These are phyloP conservation scores for Sardinella longiceps DNA, from an alignment of 2,797 vertebrate genomes.

Conservation along the genomic window DNA sequence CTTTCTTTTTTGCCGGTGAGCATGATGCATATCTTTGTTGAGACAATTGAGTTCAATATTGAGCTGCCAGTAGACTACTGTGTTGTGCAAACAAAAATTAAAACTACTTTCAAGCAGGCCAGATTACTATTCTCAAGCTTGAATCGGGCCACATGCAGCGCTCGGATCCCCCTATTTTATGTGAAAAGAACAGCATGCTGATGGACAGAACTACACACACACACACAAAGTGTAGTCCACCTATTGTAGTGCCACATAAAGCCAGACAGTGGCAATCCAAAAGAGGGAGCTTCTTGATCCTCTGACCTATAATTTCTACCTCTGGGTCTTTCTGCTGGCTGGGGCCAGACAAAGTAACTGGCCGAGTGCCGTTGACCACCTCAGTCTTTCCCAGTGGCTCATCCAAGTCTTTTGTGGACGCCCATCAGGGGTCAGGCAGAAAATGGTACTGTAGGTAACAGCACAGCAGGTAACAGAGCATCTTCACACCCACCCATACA, in stretches of 20 bases:
- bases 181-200: too few relatives aligned
- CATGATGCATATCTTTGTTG: too few relatives aligned
- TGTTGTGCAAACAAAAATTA: too few relatives aligned
- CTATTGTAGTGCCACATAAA: constrained; percentile 21
- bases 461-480: background rate
- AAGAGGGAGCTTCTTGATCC: background rate
- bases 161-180: too few relatives aligned
- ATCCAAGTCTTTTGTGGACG: background rate
- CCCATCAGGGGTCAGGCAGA: background rate
- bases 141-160: too few relatives aligned
- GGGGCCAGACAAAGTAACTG: background rate
- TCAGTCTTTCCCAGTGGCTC: background rate
- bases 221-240: background rate
- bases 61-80: too few relatives aligned
- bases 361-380: background rate
- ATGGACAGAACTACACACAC: too few relatives aligned
- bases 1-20: too few relatives aligned
- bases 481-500: too few relatives aligned
- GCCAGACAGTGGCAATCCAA: background rate
- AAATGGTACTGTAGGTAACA: background rate
- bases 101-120: too few relatives aligned
- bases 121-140: too few relatives aligned
- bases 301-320: background rate
- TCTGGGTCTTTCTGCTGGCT: background rate
- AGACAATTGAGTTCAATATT: too few relatives aligned